Percentiles rank a stretch among this genome's conserved stretches.
phyloP scores from a whole-genome alignment of 2,888 invertebrate species.

The Ormyrus labotus region DNA sequence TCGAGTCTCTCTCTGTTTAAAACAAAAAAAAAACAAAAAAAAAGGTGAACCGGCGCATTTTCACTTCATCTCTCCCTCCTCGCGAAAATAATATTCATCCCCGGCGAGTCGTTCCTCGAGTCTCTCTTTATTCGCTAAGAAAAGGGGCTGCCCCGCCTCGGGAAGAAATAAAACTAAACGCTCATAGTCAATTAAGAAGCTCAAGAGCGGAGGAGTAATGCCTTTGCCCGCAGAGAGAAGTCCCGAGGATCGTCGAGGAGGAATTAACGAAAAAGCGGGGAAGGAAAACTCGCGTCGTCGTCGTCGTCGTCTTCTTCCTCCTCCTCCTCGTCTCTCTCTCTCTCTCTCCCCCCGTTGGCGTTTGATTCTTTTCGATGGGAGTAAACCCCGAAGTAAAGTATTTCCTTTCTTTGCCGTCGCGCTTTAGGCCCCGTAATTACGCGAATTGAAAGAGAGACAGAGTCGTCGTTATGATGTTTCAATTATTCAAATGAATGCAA shows the following conservation, averaged over 20 bases:
- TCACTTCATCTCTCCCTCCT: conserved; percentile 5
- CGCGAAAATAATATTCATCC: conserved; percentile 50
- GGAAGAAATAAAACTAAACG: conserved; percentile 53
- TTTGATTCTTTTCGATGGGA: conserved; percentile 29
- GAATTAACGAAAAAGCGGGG: conserved; percentile 44
- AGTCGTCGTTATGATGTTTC: conserved; percentile 49
- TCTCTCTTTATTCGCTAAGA: conserved; percentile 20
- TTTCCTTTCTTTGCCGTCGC: not conserved
- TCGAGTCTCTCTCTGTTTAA: conserved; percentile 7
- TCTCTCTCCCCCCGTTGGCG: conserved; percentile 6
- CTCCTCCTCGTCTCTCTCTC: conserved; percentile 28
- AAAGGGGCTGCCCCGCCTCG: not conserved
- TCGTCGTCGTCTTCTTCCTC: not conserved
- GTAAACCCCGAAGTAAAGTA: not conserved
- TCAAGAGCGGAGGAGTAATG: conserved; percentile 34
- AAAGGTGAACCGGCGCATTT: conserved; percentile 10
- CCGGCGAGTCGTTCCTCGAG: not conserved
- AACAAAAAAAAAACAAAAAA: conserved; percentile 20
- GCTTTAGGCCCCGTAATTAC: conserved; percentile 37
- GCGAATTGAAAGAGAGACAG: conserved; percentile 42
- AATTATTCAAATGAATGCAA: conserved; percentile 54
- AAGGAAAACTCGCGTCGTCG: not conserved
- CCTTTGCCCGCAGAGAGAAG: conserved; percentile 25
- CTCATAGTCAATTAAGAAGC: conserved; percentile 55
- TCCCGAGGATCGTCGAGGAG: conserved; percentile 42